Conservation (phyloP, 2,797 vertebrate species). For the Sebastes melanostomus region DNA sequence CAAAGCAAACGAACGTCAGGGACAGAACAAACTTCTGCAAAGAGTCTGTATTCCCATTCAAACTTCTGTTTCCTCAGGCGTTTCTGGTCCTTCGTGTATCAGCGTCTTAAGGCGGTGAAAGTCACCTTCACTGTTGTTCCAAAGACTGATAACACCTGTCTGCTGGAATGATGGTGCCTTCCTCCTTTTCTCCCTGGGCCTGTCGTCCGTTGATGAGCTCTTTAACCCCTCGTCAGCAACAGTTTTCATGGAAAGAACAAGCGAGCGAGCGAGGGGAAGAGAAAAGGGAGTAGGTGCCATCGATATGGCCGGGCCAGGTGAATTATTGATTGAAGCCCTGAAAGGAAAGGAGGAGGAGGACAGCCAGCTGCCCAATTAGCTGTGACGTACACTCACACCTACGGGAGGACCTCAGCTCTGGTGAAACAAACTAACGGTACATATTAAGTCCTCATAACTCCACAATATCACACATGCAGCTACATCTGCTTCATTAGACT, state of each 20-base stretch:
- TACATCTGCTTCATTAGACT: background rate
- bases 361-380: conserved; percentile 35
- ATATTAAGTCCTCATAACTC: background rate
- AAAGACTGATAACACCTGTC: conserved; percentile 13
- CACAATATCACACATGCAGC: too few relatives aligned
- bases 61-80: background rate
- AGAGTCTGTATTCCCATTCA: conserved; percentile 38
- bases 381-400: conserved; percentile 54
- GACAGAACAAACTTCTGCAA: background rate
- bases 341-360: conserved; percentile 73
- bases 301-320: conserved; percentile 65
- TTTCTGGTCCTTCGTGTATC: background rate
- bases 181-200: conserved; percentile 8
- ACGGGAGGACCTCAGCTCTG: background rate
- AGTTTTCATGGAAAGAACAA: conserved; percentile 56
- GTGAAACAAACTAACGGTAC: background rate
- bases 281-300: conserved; percentile 67
- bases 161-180: conserved; percentile 17
- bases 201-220: conserved; percentile 49
- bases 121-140: conserved; percentile 34
- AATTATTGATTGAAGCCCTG: conserved; percentile 84
- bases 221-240: conserved; percentile 55
- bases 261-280: conserved; percentile 33
- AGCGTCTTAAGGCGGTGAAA: conserved; percentile 29
- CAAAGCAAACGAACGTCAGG: conserved; percentile 2